Evolutionary conservation across 2,113 vertebrate species (phyloP).

Genomic region (Forbesichthys agassizii): DNA sequence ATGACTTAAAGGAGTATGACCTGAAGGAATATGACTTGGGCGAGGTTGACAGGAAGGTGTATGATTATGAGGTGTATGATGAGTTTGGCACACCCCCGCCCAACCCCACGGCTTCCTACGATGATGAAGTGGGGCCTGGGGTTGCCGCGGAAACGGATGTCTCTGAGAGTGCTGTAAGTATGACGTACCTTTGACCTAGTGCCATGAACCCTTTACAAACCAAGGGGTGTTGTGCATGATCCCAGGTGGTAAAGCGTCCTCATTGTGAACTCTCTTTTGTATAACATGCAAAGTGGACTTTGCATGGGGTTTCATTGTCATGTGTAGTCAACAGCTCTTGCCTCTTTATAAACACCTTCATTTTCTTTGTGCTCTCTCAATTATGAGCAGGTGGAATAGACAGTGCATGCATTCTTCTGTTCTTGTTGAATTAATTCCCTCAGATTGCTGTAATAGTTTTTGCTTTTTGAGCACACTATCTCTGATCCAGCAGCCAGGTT

Average conservation of each 20-base stretch:
- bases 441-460: no score
- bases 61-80: slow-evolving; percentile 89
- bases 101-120: slow-evolving; percentile 75
- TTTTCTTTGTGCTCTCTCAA: slow-evolving; percentile 14
- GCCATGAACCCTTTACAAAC: background rate
- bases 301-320: slow-evolving; percentile 59
- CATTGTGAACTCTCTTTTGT: slow-evolving; percentile 40
- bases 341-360: slow-evolving; percentile 5
- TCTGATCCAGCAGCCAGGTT: slow-evolving; percentile 9
- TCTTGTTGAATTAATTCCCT: no score
- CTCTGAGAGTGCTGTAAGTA: slow-evolving; percentile 91
- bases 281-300: slow-evolving; percentile 41
- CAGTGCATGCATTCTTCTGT: background rate
- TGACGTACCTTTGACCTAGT: slow-evolving; percentile 18
- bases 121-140: slow-evolving; percentile 92
- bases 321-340: slow-evolving; percentile 13
- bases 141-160: slow-evolving; percentile 93
- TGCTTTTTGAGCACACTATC: no score
- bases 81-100: slow-evolving; percentile 88
- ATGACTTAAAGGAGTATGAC: slow-evolving; percentile 92
- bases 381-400: background rate
- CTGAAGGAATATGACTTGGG: slow-evolving; percentile 78
- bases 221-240: slow-evolving; percentile 58
- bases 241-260: background rate
- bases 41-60: slow-evolving; percentile 81